Evolutionary conservation across 2,113 vertebrate genomes (phyloP), one percentile per base, ranked within the genome.

Genomic region (Poicephalus gulielmi): DNA sequence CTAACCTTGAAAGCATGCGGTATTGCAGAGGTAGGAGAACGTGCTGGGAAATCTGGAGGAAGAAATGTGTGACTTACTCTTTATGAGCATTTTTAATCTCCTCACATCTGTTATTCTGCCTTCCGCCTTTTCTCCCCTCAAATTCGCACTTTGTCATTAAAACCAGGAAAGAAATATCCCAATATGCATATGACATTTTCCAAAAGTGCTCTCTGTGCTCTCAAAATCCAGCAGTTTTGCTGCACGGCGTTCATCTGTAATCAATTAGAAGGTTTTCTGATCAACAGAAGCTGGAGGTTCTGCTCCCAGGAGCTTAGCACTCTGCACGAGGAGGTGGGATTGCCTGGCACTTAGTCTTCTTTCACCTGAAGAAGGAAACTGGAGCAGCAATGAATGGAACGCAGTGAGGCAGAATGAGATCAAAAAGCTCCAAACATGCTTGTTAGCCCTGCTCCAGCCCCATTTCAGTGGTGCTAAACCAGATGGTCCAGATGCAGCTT

Each of bases 111-210:
- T 89, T 92, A 44, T 27, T 84, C 57, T 94, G 80, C 82, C 39
- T 88, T n/a, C 50, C 67, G 69, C 41, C 59, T 90, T 94, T 92
- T 93, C 67, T 94, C 13, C 35, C 57, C 43, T 57, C 49, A 84
- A 19, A 89, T 95, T 95, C 96, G 74, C 93, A 89, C 94, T 94
- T 92, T 95, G 83, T 97, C 94, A 95, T 96, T 97, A 96, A 95
- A 94, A 64, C 69, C 81, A 91, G 94, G 91, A 95, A 93, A 95
- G 91, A 93, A 95, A 57, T 92, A 87, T 87, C 50, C 57, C 77
- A 53, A 86, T 96, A 97, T 93, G 90, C 92, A 95, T 95, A 93
- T 95, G 95, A 96, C 96, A 96, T 96, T 96, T 95, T 93, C 73
- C 80, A 57, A 89, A 96, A 96, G 93, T 97, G 95, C 95, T 97